Base-by-base conservation (phyloP, 2,888 invertebrate species). In the Idaea aversata region DNA sequence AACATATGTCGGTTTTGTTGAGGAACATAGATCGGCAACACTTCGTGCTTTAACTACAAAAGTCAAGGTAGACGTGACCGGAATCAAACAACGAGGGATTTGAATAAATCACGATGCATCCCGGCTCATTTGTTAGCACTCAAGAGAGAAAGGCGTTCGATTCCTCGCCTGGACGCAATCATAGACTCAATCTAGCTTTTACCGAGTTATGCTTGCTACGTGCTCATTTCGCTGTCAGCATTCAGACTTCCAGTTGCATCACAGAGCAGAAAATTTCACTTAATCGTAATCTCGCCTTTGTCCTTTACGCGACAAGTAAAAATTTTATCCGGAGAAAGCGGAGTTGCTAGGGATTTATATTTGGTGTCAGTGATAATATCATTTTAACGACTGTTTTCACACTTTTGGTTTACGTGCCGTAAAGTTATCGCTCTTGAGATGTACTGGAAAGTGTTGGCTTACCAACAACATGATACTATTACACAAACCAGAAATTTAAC, bases 41-140 rank as follows among this genome's bases (percentile, higher is more conserved):
- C 83, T 76, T 84, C 87, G 87, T 87, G 88, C 75, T 70, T 75
- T 67, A 81, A 83, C 81, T 87, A 77, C 84, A 78, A 84, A 83
- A 75, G 75, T 77, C 73, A 76, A 74, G 70, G 74, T 74, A 81
- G 84, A 88, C 88, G 88, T 88, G 88, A 88, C 88, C 82, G 77
- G 85, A 83, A 80, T 85, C 83, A 77, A 70, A 72, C 71, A 64
- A 71, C 73, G 82, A 83, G 82, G 87, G 88, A 89, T 91, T 90
- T 89, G 86, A 90, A 90, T 90, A 87, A 86, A 89, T 90, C 87
- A 88, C 86, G 85, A 82, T 81, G 78, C 84, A 87, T 86, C 88
- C 83, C 81, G 80, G 73, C 83, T 86, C 85, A 89, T 90, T 90
- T 89, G 88, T 89, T 87, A 83, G 84, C 79, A 74, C 76, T 79